Evolutionary conservation across 2,113 vertebrate species (phyloP).

Genomic region (Plestiodon gilberti): DNA sequence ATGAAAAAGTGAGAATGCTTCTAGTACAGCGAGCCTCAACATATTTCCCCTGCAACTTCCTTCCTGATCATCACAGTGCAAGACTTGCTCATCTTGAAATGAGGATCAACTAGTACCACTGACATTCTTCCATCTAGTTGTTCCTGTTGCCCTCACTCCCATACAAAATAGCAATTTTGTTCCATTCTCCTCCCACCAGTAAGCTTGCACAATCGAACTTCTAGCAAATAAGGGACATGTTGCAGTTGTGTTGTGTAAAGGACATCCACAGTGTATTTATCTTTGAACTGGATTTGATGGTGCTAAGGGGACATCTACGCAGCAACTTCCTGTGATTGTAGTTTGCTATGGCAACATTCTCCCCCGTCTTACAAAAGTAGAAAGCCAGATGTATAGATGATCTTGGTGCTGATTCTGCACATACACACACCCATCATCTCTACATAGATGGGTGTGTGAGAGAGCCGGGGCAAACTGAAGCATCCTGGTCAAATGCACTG

Average conservation of each 20-base stretch:
- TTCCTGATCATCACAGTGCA: neutral
- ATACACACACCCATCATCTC: neutral
- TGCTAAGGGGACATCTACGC: neutral
- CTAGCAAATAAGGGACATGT: neutral
- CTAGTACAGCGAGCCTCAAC: neutral
- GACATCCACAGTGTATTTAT: neutral
- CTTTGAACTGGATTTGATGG: neutral
- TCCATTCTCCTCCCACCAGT: neutral
- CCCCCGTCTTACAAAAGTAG: no score
- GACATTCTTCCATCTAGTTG: neutral
- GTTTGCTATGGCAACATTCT: neutral
- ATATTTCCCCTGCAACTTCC: neutral
- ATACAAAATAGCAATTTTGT: neutral
- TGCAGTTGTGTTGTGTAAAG: neutral
- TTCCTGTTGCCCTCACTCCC: neutral
- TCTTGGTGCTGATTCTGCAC: neutral
- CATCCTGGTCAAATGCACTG: no score
- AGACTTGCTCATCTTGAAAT: neutral
- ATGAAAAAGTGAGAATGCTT: neutral
- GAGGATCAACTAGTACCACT: neutral
- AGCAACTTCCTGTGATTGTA: neutral
- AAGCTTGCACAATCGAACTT: neutral
- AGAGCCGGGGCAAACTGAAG: neutral
- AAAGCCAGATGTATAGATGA: neutral
- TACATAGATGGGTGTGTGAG: neutral